A percentile compares a stretch with the other conserved stretches of the same genome.
These are phyloP conservation scores for Tadarida brasiliensis DNA, from an alignment of 2,797 vertebrate species.

Conservation along the genomic window DNA sequence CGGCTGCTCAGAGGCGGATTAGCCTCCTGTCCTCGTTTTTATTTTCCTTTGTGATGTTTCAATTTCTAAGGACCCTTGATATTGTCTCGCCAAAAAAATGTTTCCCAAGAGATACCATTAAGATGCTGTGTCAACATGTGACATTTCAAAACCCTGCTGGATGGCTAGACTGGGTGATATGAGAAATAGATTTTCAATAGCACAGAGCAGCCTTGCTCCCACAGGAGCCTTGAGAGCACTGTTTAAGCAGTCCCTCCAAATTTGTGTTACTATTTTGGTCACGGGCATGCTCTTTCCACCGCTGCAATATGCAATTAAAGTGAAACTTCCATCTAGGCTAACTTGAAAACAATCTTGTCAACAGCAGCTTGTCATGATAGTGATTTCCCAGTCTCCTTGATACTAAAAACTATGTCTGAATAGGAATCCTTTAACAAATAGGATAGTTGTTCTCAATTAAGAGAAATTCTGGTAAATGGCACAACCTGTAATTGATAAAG, in stretches of 20 bases:
- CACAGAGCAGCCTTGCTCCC: constrained; percentile 77
- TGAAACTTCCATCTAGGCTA: constrained; percentile 76
- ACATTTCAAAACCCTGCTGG: constrained; percentile 83
- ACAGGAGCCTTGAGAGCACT: constrained; percentile 77
- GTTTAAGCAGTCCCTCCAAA: constrained; percentile 81
- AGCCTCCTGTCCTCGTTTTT: constrained; percentile 65
- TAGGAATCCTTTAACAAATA: constrained; percentile 65
- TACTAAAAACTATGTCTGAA: constrained; percentile 59
- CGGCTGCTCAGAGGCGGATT: constrained; percentile 80
- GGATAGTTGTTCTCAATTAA: not conserved
- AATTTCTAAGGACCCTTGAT: constrained; percentile 82
- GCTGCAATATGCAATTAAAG: constrained; percentile 85
- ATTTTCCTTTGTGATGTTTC: constrained; percentile 79
- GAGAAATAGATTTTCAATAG: constrained; percentile 84
- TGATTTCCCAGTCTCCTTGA: constrained; percentile 71
- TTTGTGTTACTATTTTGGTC: constrained; percentile 85
- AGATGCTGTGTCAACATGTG: constrained; percentile 80
- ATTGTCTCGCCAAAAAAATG: constrained; percentile 76
- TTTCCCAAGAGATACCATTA: constrained; percentile 86
- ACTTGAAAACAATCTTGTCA: constrained; percentile 81
- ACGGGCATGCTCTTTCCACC: constrained; percentile 80
- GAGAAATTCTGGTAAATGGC: not conserved
- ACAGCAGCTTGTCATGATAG: constrained; percentile 72
- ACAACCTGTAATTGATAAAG: not conserved
- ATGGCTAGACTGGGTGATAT: constrained; percentile 77